Base-by-base conservation (phyloP, 2,113 vertebrate species). In the Martes martes region DNA sequence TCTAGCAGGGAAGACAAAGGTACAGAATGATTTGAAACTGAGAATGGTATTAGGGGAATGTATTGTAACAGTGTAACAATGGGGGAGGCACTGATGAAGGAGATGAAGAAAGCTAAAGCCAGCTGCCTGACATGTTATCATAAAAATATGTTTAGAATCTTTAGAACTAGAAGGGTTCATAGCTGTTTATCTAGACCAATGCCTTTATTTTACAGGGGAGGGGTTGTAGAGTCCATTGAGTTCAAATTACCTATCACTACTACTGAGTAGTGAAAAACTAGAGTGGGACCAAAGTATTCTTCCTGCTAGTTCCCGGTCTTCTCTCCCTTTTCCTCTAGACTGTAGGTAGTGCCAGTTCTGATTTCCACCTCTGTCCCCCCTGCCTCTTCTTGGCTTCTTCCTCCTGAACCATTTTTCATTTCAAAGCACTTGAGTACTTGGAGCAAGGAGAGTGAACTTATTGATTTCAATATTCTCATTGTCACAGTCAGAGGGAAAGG, bases 381-480 rank as follows among this genome's bases (percentile, higher is more conserved):
- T 50, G 81, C 52, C 45, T 47, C 67, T 45, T 71, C 61, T 92
- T 96, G 97, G 94, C 90, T 69, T 59, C 86, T 87, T 91, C 39
- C 86, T 84, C 86, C 31, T 3, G 79, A 83, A 36, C 65, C 52
- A 89, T 96, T 97, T 97, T 91, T 96, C 96, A 96, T 94, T 96
- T 92, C 80, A 36, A 80, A 96, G 92, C 86, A 59, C 86, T 89
- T 16, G 89, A 57, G 82, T 63, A 23, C 85, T 61, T 89, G 92
- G 95, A 96, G 63, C 86, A 55, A 69, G 83, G 78, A 80, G 76
- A 73, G 92, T 50, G 94, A 90, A 95, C 79, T 33, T 93, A 96
- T 92, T 80, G 97, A 98, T 97, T 96, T 96, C 95, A 89, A 71
- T 94, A 92, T 95, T 97, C 96, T 97, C 96, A 96, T 97, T 96